phyloP scores from a whole-genome alignment of 1,140 invertebrate genomes.

The Hylaeus anthracinus region DNA sequence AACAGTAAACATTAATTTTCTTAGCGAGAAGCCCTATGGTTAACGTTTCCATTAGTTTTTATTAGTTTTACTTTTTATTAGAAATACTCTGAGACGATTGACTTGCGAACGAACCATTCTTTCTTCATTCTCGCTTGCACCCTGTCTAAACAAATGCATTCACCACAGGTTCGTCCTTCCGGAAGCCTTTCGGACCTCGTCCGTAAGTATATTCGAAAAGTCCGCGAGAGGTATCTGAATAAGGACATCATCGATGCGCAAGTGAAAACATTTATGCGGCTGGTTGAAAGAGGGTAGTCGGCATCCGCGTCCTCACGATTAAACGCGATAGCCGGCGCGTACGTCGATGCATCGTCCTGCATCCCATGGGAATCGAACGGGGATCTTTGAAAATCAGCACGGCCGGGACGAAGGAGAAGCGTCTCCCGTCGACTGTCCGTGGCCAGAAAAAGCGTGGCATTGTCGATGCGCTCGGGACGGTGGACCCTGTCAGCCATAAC shows the following conservation, averaged over 20 bases:
- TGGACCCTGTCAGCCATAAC: conserved; percentile 76
- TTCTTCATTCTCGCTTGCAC: too few species aligned
- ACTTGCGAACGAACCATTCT: too few species aligned
- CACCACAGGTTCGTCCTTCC: too few species aligned
- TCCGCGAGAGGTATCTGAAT: not conserved
- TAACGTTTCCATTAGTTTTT: too few species aligned
- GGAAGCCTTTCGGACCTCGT: too few species aligned
- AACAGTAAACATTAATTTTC: too few species aligned
- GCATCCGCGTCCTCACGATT: not conserved
- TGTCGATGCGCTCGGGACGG: conserved; percentile 55
- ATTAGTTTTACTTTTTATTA: too few species aligned
- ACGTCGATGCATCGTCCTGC: conserved; percentile 11
- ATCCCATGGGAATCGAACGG: conserved; percentile 40
- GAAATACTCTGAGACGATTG: too few species aligned
- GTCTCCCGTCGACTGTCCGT: conserved; percentile 33
- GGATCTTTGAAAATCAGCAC: conserved; percentile 44
- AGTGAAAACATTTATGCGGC: conserved; percentile 2
- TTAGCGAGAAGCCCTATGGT: too few species aligned
- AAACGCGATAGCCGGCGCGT: not conserved
- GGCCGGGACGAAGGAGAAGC: conserved; percentile 3
- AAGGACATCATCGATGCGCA: not conserved
- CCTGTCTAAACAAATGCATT: too few species aligned
- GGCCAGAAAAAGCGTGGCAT: conserved; percentile 58
- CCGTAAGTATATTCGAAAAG: too few species aligned
- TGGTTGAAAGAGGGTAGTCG: not conserved